A percentile compares a stretch with the other conserved stretches of the same genome.
These are phyloP conservation scores for Sminthurides bifidus DNA, from an alignment of 1,140 invertebrate genomes.

Conservation along the genomic window DNA sequence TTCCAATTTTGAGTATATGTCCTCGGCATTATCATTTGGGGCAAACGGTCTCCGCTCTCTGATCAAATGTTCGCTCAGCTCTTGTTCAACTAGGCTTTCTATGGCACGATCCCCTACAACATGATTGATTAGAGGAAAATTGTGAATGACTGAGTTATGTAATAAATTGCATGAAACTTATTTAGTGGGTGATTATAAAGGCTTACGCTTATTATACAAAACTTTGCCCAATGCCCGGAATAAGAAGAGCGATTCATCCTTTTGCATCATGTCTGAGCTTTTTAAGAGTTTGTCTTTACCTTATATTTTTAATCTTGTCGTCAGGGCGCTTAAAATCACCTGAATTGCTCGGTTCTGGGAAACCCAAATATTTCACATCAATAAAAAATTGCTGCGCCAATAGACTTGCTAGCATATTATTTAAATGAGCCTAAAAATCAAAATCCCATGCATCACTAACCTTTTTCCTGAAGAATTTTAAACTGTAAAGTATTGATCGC, in stretches of 20 bases:
- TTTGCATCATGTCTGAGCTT: background rate
- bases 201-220: conserved; percentile 25
- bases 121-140: background rate
- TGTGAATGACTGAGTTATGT: background rate
- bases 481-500: conserved; percentile 28
- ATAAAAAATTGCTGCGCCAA: background rate
- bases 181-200: no score
- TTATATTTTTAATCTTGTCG: background rate
- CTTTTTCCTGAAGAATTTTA: conserved; percentile 9
- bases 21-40: conserved; percentile 13
- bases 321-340: background rate
- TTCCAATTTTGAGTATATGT: conserved; percentile 17
- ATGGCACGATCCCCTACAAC: conserved; percentile 10
- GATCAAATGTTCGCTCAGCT: background rate
- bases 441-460: background rate
- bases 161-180: no score
- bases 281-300: background rate
- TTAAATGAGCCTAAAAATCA: background rate
- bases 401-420: background rate
- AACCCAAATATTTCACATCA: background rate
- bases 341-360: background rate
- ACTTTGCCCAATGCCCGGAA: conserved; percentile 29
- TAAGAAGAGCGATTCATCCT: conserved; percentile 22
- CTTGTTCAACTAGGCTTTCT: conserved; percentile 1
- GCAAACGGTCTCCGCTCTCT: conserved; percentile 5